These are phyloP conservation scores for Tiaroga cobitis DNA, from an alignment of 2,797 vertebrate genomes.

Conservation along the genomic window DNA sequence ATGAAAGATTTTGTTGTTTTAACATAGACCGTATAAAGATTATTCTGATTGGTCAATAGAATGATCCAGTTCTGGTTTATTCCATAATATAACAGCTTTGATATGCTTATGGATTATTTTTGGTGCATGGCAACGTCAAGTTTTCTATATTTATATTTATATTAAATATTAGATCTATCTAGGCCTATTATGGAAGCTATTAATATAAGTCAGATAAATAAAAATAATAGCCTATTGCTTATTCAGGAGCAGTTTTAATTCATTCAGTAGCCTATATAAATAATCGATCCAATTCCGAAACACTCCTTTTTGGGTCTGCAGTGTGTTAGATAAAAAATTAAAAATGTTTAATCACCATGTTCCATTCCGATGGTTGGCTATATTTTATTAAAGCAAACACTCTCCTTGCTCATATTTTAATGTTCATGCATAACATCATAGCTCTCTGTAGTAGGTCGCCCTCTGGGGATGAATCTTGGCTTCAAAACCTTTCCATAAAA, in stretches of 20 bases:
- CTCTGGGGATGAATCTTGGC: slow-evolving; percentile 6
- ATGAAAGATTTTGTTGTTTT: too few species aligned
- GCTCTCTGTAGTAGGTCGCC: background rate
- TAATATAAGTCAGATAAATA: background rate
- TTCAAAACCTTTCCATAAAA: background rate
- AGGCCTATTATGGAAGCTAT: background rate
- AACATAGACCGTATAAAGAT: too few species aligned
- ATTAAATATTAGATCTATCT: background rate
- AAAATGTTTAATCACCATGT: background rate
- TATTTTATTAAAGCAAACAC: background rate
- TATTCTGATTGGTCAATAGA: background rate
- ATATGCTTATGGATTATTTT: background rate
- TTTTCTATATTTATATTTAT: background rate
- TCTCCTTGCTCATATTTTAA: background rate
- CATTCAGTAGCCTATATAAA: background rate
- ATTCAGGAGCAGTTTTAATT: background rate
- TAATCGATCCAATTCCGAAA: background rate
- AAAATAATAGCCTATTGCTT: background rate
- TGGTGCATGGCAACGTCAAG: background rate
- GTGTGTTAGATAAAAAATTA: background rate
- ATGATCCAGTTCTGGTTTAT: background rate
- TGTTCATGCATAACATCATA: background rate
- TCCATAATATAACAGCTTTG: background rate
- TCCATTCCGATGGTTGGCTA: background rate
- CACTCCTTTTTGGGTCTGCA: background rate